phyloP scores from a whole-genome alignment of 92 coral and sea anemone species.

The Umimayanthus chanpuru region DNA sequence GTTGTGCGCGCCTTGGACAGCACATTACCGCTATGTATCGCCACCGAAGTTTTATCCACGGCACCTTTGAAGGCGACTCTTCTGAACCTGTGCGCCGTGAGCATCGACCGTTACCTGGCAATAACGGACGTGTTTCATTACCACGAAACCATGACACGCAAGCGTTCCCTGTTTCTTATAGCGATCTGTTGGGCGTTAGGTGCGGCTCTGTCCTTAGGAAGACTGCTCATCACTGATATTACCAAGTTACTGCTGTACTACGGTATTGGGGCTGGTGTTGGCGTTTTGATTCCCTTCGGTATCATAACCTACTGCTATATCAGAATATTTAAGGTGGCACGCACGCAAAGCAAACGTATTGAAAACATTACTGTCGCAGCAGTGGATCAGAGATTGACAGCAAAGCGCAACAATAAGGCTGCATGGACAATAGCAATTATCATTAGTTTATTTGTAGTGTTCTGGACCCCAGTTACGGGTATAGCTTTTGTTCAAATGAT shows the following conservation, averaged over 20 bases:
- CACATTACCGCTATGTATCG: background rate
- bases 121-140: slow-evolving; percentile 15
- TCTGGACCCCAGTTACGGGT: slow-evolving; percentile 7
- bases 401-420: slow-evolving; percentile 18
- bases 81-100: slow-evolving; percentile 19
- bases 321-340: slow-evolving; percentile 33
- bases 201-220: background rate
- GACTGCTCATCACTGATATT: background rate
- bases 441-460: slow-evolving; percentile 3
- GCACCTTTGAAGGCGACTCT: slow-evolving; percentile 7
- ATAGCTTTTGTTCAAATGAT: background rate
- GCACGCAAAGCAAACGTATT: slow-evolving; percentile 16
- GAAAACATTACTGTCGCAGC: slow-evolving; percentile 1
- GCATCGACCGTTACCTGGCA: slow-evolving; percentile 25
- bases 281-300: background rate
- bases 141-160: slow-evolving; percentile 14
- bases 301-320: slow-evolving; percentile 27
- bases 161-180: slow-evolving; percentile 19
- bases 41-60: background rate
- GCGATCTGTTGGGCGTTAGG: slow-evolving; percentile 1
- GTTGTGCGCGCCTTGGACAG: background rate
- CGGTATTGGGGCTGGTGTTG: background rate
- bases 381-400: background rate
- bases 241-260: background rate
- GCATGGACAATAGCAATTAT: slow-evolving; percentile 21